Conservation (phyloP, 2,797 vertebrate species). For the Esox lucius region DNA sequence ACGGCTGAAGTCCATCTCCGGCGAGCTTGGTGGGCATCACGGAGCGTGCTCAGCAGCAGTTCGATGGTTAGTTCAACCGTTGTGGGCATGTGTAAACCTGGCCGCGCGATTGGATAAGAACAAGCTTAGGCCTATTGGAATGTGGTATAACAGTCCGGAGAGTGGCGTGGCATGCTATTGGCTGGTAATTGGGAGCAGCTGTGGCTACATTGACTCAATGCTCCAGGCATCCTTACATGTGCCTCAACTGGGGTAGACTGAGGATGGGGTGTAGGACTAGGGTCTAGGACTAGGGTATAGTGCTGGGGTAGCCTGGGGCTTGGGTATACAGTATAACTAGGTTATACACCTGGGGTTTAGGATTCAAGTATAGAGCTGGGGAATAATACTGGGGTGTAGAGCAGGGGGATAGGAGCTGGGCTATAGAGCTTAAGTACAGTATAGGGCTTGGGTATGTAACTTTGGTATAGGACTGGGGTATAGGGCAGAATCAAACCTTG, state of each 20-base stretch:
- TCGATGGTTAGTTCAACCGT: neutral
- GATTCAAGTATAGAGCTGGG: too few relatives aligned
- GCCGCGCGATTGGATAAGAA: conserved; percentile 7
- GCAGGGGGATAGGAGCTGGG: too few relatives aligned
- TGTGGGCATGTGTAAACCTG: neutral
- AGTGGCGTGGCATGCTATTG: conserved; percentile 13
- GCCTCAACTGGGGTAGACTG: conserved; percentile 55
- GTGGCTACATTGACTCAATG: conserved; percentile 53
- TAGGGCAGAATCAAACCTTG: too few relatives aligned
- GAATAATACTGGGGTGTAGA: too few relatives aligned
- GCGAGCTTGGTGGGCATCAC: neutral
- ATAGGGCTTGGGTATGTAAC: too few relatives aligned
- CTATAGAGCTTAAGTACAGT: too few relatives aligned
- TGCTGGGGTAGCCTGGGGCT: too few relatives aligned
- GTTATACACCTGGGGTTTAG: too few relatives aligned
- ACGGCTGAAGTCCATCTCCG: neutral
- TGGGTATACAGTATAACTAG: too few relatives aligned
- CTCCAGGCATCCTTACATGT: conserved; percentile 50
- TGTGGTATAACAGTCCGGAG: conserved; percentile 7
- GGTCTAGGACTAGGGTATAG: neutral
- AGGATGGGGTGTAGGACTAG: neutral
- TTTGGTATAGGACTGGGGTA: too few relatives aligned
- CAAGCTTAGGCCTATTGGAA: conserved; percentile 17
- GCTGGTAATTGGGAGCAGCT: conserved; percentile 56
- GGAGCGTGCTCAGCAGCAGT: conserved; percentile 23